Conservation (phyloP, 2,797 vertebrate genomes). For the Masticophis lateralis region DNA sequence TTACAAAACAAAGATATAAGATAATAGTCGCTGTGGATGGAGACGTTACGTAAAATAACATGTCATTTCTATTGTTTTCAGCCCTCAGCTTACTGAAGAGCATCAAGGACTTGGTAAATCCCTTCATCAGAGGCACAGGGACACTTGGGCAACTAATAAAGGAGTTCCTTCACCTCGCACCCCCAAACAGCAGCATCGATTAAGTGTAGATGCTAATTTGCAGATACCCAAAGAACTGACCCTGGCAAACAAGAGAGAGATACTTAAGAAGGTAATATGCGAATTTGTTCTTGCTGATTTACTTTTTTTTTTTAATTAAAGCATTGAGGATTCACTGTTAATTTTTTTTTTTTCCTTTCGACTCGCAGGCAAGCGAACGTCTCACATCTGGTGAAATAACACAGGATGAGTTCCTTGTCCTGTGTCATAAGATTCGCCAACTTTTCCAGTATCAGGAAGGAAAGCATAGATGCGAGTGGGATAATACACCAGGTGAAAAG, state of each 20-base stretch:
- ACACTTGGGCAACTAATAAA: slow-evolving; percentile 76
- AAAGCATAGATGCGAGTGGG: slow-evolving; percentile 87
- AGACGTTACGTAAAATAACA: background rate
- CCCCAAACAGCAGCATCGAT: slow-evolving; percentile 86
- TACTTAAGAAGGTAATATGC: slow-evolving; percentile 85
- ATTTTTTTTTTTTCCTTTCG: slow-evolving; percentile 36
- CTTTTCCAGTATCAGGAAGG: slow-evolving; percentile 97
- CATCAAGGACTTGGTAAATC: slow-evolving; percentile 77
- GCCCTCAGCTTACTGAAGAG: slow-evolving; percentile 80
- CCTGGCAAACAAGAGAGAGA: slow-evolving; percentile 90
- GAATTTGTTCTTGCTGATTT: slow-evolving; percentile 12
- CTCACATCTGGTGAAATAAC: slow-evolving; percentile 89
- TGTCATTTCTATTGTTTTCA: slow-evolving; percentile 61
- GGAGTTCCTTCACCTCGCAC: slow-evolving; percentile 82
- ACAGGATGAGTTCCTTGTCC: slow-evolving; percentile 90
- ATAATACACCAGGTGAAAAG: slow-evolving; percentile 77
- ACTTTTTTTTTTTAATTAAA: background rate
- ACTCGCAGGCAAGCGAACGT: slow-evolving; percentile 84
- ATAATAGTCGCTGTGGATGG: background rate
- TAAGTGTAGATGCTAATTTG: slow-evolving; percentile 94
- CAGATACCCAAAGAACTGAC: slow-evolving; percentile 94
- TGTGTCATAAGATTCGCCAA: slow-evolving; percentile 93
- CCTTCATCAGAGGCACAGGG: slow-evolving; percentile 82
- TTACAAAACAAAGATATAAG: background rate
- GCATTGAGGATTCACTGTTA: slow-evolving; percentile 39